Conservation (phyloP, 1,140 invertebrate species). For the Meloidogyne hapla region DNA sequence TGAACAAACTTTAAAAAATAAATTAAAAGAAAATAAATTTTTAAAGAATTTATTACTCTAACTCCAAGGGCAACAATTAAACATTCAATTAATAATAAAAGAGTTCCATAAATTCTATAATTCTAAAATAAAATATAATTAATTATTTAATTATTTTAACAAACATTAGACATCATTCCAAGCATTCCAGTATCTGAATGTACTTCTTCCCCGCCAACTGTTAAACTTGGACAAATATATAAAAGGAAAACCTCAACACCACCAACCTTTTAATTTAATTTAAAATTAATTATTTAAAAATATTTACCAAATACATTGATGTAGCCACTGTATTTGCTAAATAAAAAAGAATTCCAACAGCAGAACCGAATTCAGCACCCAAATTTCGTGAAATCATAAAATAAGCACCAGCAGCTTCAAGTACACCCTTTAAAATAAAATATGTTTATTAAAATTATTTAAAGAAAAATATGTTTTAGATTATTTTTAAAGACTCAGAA, state of each 20-base stretch:
- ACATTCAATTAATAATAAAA: slow-evolving; percentile 55
- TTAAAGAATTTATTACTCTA: slow-evolving; percentile 33
- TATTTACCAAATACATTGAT: slow-evolving; percentile 81
- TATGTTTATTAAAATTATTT: neutral
- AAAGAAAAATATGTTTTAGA: too few species aligned
- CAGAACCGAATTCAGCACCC: slow-evolving; percentile 95
- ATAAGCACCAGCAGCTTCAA: slow-evolving; percentile 84
- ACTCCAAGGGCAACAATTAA: slow-evolving; percentile 63
- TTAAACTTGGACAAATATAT: slow-evolving; percentile 51
- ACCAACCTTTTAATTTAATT: slow-evolving; percentile 70
- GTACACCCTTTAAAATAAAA: slow-evolving; percentile 72
- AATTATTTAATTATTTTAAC: neutral
- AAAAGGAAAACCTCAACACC: slow-evolving; percentile 91
- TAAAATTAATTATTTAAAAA: slow-evolving; percentile 4
- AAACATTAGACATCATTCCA: slow-evolving; percentile 52
- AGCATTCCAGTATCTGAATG: slow-evolving; percentile 51
- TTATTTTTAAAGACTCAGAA: too few species aligned
- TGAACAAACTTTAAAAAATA: slow-evolving; percentile 52
- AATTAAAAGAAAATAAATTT: neutral
- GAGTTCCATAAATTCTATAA: slow-evolving; percentile 61
- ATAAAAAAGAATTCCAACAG: slow-evolving; percentile 97
- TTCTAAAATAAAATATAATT: slow-evolving; percentile 46
- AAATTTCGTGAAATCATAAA: slow-evolving; percentile 98
- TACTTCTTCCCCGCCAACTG: slow-evolving; percentile 55
- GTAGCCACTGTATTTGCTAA: slow-evolving; percentile 94